Base-by-base conservation (phyloP, 2,888 invertebrate species). In the Eupithecia abbreviata region DNA sequence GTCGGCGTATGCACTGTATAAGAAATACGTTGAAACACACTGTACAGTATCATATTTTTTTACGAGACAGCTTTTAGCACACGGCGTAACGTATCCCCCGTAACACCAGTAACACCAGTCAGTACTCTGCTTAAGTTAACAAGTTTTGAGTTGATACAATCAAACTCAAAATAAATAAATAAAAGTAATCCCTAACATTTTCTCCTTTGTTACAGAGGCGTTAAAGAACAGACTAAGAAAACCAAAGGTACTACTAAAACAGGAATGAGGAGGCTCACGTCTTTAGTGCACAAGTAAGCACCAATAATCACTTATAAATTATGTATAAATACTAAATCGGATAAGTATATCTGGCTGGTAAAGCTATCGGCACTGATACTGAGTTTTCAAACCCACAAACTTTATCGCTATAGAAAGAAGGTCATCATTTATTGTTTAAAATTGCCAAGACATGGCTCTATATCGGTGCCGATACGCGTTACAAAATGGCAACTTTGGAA, bases 161-260 rank as follows among this genome's bases (percentile, higher is more conserved):
- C 5, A 51, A 55, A 18, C n/a, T 30, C 30, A 30, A 30, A 30
- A 30, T 30, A 30, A 30, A 30, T 30, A 30, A 30, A 30, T 30
- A 30, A 30, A 30, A 30, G 7, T 55, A 15, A n/a, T n/a, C 15
- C 9, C 9, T 58, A 18, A 18, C 18, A 10, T 62, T 62, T 62
- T 62, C 30, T 62, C 4, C 62, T 69, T 51, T 77, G 45, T 92
- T 90, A 42, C 91, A 95, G 95, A 84, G 95, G 95, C 72, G 94
- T 94, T 73, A 94, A 94, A 82, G 95, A 94, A 84, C 95, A 94
- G 85, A 91, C 91, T 71, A 94, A 94, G 88, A 94, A 93, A 88
- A 92, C 92, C 87, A 95, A 95, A 90, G 93, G 92, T 84, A 86
- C 89, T 80, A 82, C 88, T 72, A 95, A 94, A 86, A 86, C 93